A percentile compares a stretch with the other conserved stretches of the same genome.
Evolutionary conservation across 2,113 vertebrate species (phyloP).

Genomic region (Etia nguti): DNA sequence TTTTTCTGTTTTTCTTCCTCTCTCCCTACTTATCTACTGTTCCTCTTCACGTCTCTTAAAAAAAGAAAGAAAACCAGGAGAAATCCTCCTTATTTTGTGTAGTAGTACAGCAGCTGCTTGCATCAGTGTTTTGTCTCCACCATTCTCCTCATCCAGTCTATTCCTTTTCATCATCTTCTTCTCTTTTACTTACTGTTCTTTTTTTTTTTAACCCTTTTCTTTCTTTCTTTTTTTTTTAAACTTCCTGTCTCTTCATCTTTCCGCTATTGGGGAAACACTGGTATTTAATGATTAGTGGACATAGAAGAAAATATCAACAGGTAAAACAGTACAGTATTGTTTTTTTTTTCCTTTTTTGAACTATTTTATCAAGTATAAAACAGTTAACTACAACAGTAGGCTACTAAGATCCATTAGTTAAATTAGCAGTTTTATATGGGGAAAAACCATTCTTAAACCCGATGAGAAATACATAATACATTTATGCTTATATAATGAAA

Average conservation of each 20-base stretch:
- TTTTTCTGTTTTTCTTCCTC: background rate
- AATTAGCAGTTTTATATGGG: background rate
- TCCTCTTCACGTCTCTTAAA: background rate
- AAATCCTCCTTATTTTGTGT: background rate
- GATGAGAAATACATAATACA: too few species aligned
- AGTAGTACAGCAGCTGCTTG: background rate
- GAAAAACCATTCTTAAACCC: too few species aligned
- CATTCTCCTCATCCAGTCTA: background rate
- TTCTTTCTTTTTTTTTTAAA: too few species aligned
- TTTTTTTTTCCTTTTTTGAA: background rate
- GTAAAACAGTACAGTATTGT: background rate
- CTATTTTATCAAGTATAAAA: background rate
- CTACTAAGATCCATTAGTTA: background rate
- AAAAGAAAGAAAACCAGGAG: background rate
- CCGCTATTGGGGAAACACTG: background rate
- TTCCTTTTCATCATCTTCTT: background rate
- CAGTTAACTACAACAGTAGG: too few species aligned
- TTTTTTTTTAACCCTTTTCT: rapidly evolving
- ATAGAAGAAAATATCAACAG: background rate
- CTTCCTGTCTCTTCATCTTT: background rate
- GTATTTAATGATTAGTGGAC: background rate
- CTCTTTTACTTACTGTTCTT: background rate
- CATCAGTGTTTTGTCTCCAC: background rate
- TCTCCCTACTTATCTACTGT: background rate
- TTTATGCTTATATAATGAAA: too few species aligned